Conservation (phyloP, 2,797 vertebrate genomes). For the Coluber constrictor region DNA sequence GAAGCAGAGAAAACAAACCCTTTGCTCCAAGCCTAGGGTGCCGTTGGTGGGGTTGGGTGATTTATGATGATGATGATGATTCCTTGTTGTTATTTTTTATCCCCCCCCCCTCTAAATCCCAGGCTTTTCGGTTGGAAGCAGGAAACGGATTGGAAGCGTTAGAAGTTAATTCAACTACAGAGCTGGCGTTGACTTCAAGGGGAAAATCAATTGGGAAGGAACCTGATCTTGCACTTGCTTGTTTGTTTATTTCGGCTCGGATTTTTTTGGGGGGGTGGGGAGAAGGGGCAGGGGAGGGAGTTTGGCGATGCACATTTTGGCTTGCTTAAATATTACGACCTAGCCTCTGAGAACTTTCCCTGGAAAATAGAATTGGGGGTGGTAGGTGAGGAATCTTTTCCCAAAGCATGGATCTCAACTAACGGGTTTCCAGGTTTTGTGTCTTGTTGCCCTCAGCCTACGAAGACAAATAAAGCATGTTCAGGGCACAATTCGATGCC, state of each 20-base stretch:
- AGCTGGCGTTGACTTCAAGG: conserved; percentile 17
- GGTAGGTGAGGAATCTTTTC: not conserved
- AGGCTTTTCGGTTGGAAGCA: not conserved
- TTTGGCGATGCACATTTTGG: not conserved
- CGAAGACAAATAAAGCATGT: conserved; percentile 33
- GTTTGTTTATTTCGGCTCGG: not conserved
- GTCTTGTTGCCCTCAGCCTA: conserved; percentile 4
- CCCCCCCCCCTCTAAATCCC: not conserved
- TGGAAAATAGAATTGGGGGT: not conserved
- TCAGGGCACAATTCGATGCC: conserved; percentile 21
- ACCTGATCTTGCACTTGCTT: conserved; percentile 3
- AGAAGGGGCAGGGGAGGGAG: not conserved
- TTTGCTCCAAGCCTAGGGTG: not conserved
- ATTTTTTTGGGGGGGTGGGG: not conserved
- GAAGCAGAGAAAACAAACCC: conserved; percentile 39
- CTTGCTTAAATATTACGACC: conserved; percentile 32
- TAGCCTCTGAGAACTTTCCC: conserved; percentile 17
- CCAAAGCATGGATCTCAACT: not conserved
- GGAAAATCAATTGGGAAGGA: not conserved
- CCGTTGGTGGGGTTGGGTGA: not conserved
- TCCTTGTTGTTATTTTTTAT: not conserved
- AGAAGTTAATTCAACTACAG: conserved; percentile 46
- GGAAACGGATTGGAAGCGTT: conserved; percentile 33
- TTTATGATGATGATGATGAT: not conserved
- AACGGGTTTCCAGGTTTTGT: conserved; percentile 14